Base-by-base conservation (phyloP, 2,888 invertebrate genomes). In the Clivina fossor region DNA sequence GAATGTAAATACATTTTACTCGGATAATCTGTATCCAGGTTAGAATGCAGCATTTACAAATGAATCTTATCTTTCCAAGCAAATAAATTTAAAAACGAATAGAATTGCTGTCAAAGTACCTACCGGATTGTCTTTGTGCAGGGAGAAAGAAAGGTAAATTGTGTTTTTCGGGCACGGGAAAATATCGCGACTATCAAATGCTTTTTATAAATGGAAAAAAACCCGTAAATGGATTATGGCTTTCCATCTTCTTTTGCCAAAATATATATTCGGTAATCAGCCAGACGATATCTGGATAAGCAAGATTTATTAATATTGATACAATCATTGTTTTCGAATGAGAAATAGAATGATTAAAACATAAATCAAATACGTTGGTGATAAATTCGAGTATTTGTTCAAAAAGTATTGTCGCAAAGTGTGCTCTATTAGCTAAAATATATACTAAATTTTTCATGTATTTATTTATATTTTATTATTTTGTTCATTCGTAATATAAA, bases 191-290 rank as follows among this genome's bases (percentile, higher is more conserved):
- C 49, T 49, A 38, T 49, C 49, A 49, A 49, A 49, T 49, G 49
- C 38, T 28, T 49, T n/a, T 49, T 49, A 49, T 49, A 49, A 49
- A 49, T 49, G 40, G 49, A 49, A 49, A n/a, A n/a, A n/a, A 49
- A 49, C 28, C 49, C 40, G 49, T 38, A 49, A 49, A 49, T 38
- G 49, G 49, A 49, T 49, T 49, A 49, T 49, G 30, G 49, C 40
- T 28, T 49, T 49, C 49, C 49, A 40, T 49, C 49, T 49, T 38
- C 38, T n/a, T 7, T 19, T 18, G 48, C 48, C 33, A 28, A 28
- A 11, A 28, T n/a, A 30, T 38, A 30, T 37, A 44, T 44, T 22
- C 28, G 37, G 37, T 48, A 48, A 48, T 48, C 48, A 37, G 24
- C 15, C 13, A 37, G 26, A 35, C 35, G 35, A 48, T 37, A 47